Base-by-base conservation (phyloP, 1,140 invertebrate species). In the Apis dorsata region DNA sequence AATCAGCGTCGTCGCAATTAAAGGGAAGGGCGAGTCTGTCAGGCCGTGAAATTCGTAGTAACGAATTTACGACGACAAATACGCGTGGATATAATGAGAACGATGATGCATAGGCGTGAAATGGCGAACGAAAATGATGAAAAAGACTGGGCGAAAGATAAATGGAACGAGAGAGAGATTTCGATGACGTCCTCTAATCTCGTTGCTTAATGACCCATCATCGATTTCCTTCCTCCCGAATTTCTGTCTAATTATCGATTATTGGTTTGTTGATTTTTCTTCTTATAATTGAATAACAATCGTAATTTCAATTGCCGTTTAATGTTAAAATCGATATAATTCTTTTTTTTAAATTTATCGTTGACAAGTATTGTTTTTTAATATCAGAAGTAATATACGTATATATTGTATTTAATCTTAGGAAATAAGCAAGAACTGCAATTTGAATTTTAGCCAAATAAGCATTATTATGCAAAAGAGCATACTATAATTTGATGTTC, bases 1-100 rank as follows among this genome's bases (percentile, higher is more conserved):
- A 66, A 81, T 75, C 62, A 66, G 59, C 79, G 57, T 66, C 28
- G 71, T 57, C 34, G 79, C 28, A 65, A 80, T 80, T 55, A 74
- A 53, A 7, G 34, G 34, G 34, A 63, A 44, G 21, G 10, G n/a
- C 71, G 60, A 24, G 69, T 28, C 11, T 24, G 59, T 63, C 24
- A 17, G 44, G 7, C 59, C 24, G 68, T 28, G 60, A 49, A 24
- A 24, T 21, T 65, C 51, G 60, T 21, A 34, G 15, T 65, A 80
- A 80, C 70, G 70, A 73, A 62, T 74, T 74, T 24, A 55, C 70
- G 28, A 13, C 28, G 79, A 49, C 24, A 34, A 53, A 74, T n/a
- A 49, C 60, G 49, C n/a, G 44, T 59, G 53, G 28, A n/a, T 62
- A 62, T 65, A 55, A 73, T 57, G 51, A 65, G 13, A 34, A 55